Percentiles rank a stretch among this genome's conserved stretches.
These are phyloP conservation scores for Phymastichus coffea DNA, from an alignment of 1,140 invertebrate genomes.

Conservation along the genomic window DNA sequence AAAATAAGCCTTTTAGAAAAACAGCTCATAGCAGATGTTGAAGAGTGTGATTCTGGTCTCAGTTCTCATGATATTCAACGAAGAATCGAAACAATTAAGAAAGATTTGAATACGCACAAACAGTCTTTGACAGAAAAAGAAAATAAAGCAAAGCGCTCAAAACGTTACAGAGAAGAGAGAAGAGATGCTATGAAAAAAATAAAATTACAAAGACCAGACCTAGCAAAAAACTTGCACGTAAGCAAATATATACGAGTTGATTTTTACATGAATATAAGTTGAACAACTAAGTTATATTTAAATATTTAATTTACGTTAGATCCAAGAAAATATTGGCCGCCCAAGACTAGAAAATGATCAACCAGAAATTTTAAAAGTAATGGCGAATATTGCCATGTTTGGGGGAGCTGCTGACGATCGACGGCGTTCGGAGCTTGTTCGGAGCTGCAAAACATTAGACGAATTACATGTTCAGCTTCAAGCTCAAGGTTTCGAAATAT, in stretches of 20 bases:
- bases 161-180: background rate
- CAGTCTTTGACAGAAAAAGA: too few species aligned
- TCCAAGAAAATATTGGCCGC: conserved; percentile 9
- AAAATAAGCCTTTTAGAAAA: too few species aligned
- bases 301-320: background rate
- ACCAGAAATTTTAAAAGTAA: conserved; percentile 23
- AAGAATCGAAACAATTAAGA: too few species aligned
- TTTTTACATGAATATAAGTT: background rate
- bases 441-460: conserved; percentile 27
- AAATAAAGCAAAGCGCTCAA: background rate
- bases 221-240: background rate
- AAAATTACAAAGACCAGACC: background rate
- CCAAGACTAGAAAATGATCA: conserved; percentile 28
- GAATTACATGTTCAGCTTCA: conserved; percentile 27
- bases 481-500: conserved; percentile 18
- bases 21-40: too few species aligned
- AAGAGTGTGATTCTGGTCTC: too few species aligned
- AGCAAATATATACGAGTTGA: background rate
- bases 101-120: too few species aligned
- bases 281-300: too few species aligned
- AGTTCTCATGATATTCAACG: too few species aligned
- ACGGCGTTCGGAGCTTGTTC: conserved; percentile 27
- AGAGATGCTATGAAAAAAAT: background rate
- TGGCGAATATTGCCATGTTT: conserved; percentile 29
- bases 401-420: conserved; percentile 30